phyloP scores from a whole-genome alignment of 1,140 invertebrate genomes.

The Caerostris darwini region DNA sequence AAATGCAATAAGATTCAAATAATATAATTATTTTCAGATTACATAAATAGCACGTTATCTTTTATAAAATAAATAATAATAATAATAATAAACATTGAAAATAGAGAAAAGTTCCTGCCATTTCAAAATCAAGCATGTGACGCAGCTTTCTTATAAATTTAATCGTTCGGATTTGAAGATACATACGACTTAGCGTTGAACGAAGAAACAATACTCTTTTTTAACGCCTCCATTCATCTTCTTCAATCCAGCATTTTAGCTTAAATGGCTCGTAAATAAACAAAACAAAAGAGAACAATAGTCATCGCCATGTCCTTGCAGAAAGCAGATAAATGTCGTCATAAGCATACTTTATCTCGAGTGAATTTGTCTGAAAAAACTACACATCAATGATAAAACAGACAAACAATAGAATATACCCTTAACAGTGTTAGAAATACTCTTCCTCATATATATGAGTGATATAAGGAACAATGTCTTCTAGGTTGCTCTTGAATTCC shows the following conservation, averaged over 20 bases:
- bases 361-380: not conserved
- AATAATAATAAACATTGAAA: too few relatives aligned
- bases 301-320: not conserved
- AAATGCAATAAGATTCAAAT: too few relatives aligned
- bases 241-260: conserved; percentile 28
- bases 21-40: too few relatives aligned
- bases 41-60: too few relatives aligned
- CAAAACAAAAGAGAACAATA: conserved; percentile 27
- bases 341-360: conserved; percentile 28
- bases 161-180: not conserved
- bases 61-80: too few relatives aligned
- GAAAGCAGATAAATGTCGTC: conserved; percentile 13
- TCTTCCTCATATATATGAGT: conserved; percentile 4
- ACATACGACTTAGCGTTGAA: not conserved
- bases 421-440: not conserved
- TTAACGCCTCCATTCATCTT: conserved; percentile 15
- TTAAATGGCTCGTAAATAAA: not conserved
- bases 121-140: not conserved
- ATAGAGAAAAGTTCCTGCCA: too few relatives aligned
- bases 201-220: conserved; percentile 25
- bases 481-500: not conserved
- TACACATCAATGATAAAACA: not conserved
- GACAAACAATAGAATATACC: conserved; percentile 18
- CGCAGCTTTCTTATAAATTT: not conserved
- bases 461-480: not conserved